These are phyloP conservation scores for Kradibia gibbosae DNA, from an alignment of 1,140 invertebrate species.

Conservation along the genomic window DNA sequence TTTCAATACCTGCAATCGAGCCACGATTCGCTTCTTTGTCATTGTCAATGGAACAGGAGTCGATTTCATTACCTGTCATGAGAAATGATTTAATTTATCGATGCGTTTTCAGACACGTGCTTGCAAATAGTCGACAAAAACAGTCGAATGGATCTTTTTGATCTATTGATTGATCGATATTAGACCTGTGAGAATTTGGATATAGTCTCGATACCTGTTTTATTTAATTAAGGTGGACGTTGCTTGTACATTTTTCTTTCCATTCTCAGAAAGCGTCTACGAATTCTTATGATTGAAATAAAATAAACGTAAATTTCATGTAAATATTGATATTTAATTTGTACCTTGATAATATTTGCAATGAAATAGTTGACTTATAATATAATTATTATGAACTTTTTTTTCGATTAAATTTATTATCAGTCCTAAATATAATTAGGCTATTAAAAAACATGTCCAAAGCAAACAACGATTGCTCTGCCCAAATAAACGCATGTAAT, in stretches of 20 bases:
- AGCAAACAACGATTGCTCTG: too few species aligned
- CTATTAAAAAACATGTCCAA: too few species aligned
- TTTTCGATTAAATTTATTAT: too few species aligned
- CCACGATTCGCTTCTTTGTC: background rate
- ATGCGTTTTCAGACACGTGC: constrained; percentile 9
- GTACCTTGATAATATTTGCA: too few species aligned
- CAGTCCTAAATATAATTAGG: too few species aligned
- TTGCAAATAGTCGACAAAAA: constrained; percentile 7
- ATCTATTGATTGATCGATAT: constrained; percentile 38
- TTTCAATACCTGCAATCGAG: too few species aligned
- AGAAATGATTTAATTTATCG: constrained; percentile 39
- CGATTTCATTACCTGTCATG: background rate
- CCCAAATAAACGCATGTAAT: too few species aligned
- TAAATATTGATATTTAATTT: background rate
- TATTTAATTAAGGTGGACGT: constrained; percentile 27
- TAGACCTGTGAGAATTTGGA: constrained; percentile 3
- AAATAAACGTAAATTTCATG: background rate
- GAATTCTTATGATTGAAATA: background rate
- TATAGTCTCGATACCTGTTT: constrained; percentile 33
- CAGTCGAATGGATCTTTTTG: constrained; percentile 11
- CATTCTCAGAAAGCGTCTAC: constrained; percentile 9
- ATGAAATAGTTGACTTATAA: too few species aligned
- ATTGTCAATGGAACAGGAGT: background rate
- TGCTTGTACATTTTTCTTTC: constrained; percentile 1
- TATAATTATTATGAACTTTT: too few species aligned